phyloP scores from a whole-genome alignment of 2,888 invertebrate species.

The Oligia strigilis region DNA sequence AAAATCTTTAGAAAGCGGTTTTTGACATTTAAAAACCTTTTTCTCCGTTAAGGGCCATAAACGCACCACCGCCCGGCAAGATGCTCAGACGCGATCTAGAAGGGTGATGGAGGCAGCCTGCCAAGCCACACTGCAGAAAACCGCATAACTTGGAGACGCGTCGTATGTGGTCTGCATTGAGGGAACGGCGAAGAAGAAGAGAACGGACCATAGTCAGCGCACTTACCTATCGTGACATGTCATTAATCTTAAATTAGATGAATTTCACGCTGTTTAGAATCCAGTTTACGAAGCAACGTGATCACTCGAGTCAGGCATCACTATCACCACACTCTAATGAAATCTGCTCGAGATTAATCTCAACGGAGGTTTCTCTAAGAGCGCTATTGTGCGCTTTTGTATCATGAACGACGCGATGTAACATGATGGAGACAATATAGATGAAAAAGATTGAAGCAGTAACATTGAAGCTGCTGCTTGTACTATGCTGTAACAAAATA shows the following conservation, averaged over 20 bases:
- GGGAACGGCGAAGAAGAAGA: background rate
- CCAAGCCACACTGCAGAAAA: background rate
- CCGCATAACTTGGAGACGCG: background rate
- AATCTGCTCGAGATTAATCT: slow-evolving; percentile 33
- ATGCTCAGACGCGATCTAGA: background rate
- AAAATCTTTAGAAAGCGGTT: background rate
- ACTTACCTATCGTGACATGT: background rate
- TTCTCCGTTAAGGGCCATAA: background rate
- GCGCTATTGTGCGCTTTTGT: background rate
- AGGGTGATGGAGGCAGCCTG: background rate
- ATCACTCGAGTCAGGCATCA: slow-evolving; percentile 7
- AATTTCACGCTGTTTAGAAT: slow-evolving; percentile 16
- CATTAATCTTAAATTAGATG: background rate
- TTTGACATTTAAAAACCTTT: no score
- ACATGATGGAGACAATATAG: slow-evolving; percentile 1
- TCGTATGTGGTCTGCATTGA: background rate
- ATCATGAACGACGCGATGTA: background rate
- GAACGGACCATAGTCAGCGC: background rate
- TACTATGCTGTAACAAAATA: background rate
- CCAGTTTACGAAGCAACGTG: slow-evolving; percentile 3
- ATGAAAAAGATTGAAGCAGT: background rate
- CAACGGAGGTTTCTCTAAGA: slow-evolving; percentile 4
- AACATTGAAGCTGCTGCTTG: background rate
- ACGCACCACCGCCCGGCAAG: no score
- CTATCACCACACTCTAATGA: slow-evolving; percentile 20